These are phyloP conservation scores for Gisinianus flammeolus DNA, from an alignment of 2,888 invertebrate species.

Conservation along the genomic window DNA sequence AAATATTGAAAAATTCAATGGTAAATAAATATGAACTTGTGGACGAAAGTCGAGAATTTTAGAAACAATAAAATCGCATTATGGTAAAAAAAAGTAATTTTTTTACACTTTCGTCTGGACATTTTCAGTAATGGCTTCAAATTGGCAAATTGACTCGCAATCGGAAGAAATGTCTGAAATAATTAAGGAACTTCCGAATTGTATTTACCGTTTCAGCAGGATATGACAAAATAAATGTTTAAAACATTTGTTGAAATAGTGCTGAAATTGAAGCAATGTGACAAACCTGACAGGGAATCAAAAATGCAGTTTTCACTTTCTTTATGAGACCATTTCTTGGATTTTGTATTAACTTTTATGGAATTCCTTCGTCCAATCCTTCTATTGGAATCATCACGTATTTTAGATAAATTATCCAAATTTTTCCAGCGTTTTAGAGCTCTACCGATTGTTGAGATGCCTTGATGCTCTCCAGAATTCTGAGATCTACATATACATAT, in stretches of 20 bases:
- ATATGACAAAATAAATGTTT: not conserved
- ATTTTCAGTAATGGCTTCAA: too few relatives aligned
- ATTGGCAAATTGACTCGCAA: too few relatives aligned
- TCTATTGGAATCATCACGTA: not conserved
- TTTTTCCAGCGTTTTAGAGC: not conserved
- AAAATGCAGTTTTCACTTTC: not conserved
- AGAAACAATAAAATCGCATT: too few relatives aligned
- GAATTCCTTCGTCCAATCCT: not conserved
- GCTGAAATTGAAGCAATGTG: not conserved
- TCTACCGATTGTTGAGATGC: not conserved
- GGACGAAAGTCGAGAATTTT: too few relatives aligned
- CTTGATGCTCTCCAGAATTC: not conserved
- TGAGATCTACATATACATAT: not conserved
- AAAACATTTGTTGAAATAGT: too few relatives aligned
- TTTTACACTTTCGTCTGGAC: too few relatives aligned
- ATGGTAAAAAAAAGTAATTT: too few relatives aligned
- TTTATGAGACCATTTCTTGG: not conserved
- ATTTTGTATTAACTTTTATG: not conserved
- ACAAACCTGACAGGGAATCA: not conserved
- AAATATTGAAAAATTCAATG: too few relatives aligned
- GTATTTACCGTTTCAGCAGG: too few relatives aligned
- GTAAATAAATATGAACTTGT: too few relatives aligned
- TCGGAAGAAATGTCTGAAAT: too few relatives aligned
- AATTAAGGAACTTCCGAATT: too few relatives aligned
- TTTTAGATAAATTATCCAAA: not conserved